A percentile compares a stretch with the other conserved stretches of the same genome.
Conservation (phyloP, 2,888 invertebrate genomes). For the Minunthozetes semirufus region DNA sequence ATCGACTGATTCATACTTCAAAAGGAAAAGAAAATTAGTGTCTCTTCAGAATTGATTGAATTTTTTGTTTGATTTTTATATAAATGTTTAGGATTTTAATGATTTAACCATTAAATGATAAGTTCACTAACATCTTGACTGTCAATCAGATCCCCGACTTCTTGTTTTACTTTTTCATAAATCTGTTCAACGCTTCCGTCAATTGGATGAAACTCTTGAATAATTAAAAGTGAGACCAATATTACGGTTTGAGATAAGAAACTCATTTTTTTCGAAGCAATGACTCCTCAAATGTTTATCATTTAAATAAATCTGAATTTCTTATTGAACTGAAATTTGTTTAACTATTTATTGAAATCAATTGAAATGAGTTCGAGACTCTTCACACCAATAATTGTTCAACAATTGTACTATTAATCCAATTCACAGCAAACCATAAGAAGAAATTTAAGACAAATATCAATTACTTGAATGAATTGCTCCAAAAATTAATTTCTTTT, state of each 20-base stretch:
- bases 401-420: too few species aligned
- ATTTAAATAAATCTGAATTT: neutral
- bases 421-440: too few species aligned
- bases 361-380: too few species aligned
- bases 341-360: neutral
- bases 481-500: too few species aligned
- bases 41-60: neutral
- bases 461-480: too few species aligned
- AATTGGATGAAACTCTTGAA: neutral
- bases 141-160: neutral
- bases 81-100: neutral
- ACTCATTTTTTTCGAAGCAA: neutral
- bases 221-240: neutral
- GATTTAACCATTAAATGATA: neutral
- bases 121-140: constrained; percentile 2
- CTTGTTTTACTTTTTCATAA: neutral
- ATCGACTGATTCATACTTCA: neutral
- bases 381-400: too few species aligned
- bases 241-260: neutral
- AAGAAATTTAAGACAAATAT: too few species aligned
- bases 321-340: neutral
- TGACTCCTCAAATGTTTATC: neutral
- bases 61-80: neutral
- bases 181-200: neutral
- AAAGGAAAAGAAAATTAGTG: neutral